Evolutionary conservation across 2,888 invertebrate genomes (phyloP), one percentile per base, ranked within the genome.

Genomic region (Thysanoteuthis rhombus): DNA sequence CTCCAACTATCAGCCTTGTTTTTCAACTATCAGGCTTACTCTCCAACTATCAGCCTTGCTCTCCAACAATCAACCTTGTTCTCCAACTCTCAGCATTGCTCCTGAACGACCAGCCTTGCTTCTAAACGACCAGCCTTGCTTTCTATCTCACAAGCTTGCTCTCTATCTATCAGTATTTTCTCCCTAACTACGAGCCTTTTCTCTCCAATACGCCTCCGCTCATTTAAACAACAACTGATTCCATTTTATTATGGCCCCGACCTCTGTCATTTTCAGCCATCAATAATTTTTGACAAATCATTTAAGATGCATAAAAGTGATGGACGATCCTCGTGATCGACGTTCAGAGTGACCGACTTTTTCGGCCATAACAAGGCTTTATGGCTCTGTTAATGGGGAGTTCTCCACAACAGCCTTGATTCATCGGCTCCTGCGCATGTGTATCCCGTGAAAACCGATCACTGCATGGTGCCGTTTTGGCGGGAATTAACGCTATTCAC

Each of bases 271-370:
- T 16, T n/a, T n/a, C n/a, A 75, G 75, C n/a, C 75, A 75, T 75
- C 75, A 75, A 75, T 75, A 75, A 75, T 75, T 75, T 75, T 75
- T 75, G 75, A 75, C 75, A 75, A 75, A 75, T 75, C n/a, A 75
- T 75, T 75, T 75, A n/a, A 16, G 36, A 75, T 75, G 16, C 75
- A 75, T 75, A 75, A 75, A 75, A 75, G 16, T 36, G 75, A 75
- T 36, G 75, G 75, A 75, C n/a, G 75, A n/a, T n/a, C 36, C 75
- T 75, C 75, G 19, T 75, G 75, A n/a, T 36, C n/a, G 75, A 75
- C 75, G n/a, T 75, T 75, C n/a, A 75, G 19, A 75, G n/a, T 75
- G 75, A 75, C 75, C 75, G 75, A 75, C 75, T 75, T 75, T n/a
- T 75, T 36, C 75, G n/a, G 16, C 75, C 75, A 75, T 75, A 75